Percentiles rank a stretch among this genome's conserved stretches.
phyloP scores from a whole-genome alignment of 2,888 invertebrate genomes.

The Brachylomia viminalis region DNA sequence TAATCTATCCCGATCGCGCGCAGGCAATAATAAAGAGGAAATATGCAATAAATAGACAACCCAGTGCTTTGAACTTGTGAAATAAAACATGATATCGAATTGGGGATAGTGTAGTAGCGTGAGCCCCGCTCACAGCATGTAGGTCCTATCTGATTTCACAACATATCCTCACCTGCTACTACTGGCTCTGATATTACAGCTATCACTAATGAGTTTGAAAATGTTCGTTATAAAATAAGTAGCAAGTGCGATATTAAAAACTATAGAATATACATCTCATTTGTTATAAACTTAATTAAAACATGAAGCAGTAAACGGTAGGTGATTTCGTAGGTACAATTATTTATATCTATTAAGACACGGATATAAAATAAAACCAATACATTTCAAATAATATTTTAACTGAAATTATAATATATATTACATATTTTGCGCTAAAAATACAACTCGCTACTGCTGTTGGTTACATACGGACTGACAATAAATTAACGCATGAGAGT shows the following conservation, averaged over 20 bases:
- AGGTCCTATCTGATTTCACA: slow-evolving; percentile 44
- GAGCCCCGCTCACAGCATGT: slow-evolving; percentile 30
- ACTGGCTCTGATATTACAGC: slow-evolving; percentile 26
- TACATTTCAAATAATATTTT: slow-evolving; percentile 78
- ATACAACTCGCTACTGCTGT: slow-evolving; percentile 82
- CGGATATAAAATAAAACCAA: slow-evolving; percentile 71
- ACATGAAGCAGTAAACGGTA: slow-evolving; percentile 66
- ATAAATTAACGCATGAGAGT: slow-evolving; percentile 76
- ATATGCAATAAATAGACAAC: slow-evolving; percentile 52
- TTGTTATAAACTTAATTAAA: slow-evolving; percentile 61
- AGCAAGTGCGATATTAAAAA: slow-evolving; percentile 59
- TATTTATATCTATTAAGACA: slow-evolving; percentile 64
- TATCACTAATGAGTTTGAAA: slow-evolving; percentile 32
- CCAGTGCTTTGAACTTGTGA: slow-evolving; percentile 50
- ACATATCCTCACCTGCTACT: slow-evolving; percentile 55
- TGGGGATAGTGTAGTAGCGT: slow-evolving; percentile 16
- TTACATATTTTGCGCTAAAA: slow-evolving; percentile 80
- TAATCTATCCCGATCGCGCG: slow-evolving; percentile 37
- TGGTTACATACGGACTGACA: slow-evolving; percentile 79
- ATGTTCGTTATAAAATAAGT: slow-evolving; percentile 36
- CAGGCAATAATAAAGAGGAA: slow-evolving; percentile 31
- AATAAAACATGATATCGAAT: slow-evolving; percentile 58
- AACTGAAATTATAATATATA: slow-evolving; percentile 81
- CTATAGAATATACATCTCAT: slow-evolving; percentile 57
- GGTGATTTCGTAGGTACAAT: slow-evolving; percentile 67